Evolutionary conservation across 2,888 invertebrate genomes (phyloP), one percentile per base, ranked within the genome.

Genomic region (Cephus rjabovi): DNA sequence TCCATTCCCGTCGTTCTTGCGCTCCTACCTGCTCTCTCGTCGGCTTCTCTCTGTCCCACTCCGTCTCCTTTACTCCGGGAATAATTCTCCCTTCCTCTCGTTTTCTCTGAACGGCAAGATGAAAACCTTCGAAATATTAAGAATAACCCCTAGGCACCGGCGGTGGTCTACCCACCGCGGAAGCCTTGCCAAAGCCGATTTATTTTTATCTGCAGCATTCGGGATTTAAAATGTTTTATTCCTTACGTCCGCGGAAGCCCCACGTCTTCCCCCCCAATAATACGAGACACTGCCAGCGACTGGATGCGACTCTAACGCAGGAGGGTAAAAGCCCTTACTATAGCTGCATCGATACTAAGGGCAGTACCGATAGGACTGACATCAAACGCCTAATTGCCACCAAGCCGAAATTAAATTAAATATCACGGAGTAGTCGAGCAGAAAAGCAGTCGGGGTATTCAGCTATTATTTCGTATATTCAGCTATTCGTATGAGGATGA

Each of bases 91-190:
- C 75, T 74, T 68, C 79, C 75, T 81, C 56, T 79, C 76, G 75
- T 73, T 77, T 69, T 23, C 9, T 71, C 75, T n/a, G 35, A 73
- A 76, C 75, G 78, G 71, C 81, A 76, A 84, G 87, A 88, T 85
- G 88, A 89, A 90, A 89, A 89, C 87, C 89, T 87, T 88, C 87
- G 87, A 90, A 90, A 90, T 90, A 90, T 90, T 87, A 89, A 88
- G 88, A 88, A 88, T 87, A 89, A 88, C 87, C 87, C 87, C 79
- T 78, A 75, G 75, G 74, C 71, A 71, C 75, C 83, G 83, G 77
- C 81, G 79, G 73, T 75, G 73, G 73, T n/a, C 83, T 71, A 79
- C 82, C 79, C 81, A 74, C 80, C 80, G 70, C 74, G 85, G 87
- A 89, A 89, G 86, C 89, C 89, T 84, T 83, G 84, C 85, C 80